Evolutionary conservation across 2,797 vertebrate genomes (phyloP).

Genomic region (Rhincodon typus): DNA sequence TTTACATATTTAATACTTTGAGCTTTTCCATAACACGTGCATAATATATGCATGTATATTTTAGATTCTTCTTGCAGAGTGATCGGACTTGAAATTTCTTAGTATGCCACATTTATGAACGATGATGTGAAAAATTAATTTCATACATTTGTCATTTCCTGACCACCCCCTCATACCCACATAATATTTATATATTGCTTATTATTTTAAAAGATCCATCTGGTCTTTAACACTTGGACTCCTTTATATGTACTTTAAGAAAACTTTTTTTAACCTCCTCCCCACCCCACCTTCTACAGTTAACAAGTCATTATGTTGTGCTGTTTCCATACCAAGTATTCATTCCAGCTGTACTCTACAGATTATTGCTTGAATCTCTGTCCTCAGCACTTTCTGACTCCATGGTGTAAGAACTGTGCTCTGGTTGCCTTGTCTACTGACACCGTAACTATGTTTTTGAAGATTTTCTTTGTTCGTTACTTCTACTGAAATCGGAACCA

Average conservation of each 20-base stretch:
- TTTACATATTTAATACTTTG: conserved; percentile 3
- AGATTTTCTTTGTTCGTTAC: neutral
- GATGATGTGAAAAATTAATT: conserved; percentile 11
- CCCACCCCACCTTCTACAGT: neutral
- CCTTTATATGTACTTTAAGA: neutral
- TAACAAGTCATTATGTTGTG: neutral
- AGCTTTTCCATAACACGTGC: neutral
- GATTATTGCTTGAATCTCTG: neutral
- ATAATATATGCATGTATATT: neutral
- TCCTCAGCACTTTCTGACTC: neutral
- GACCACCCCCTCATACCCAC: neutral
- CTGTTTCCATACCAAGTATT: neutral
- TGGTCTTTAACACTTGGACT: neutral
- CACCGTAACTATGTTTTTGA: neutral
- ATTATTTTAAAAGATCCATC: neutral
- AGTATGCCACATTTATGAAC: neutral
- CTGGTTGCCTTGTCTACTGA: neutral
- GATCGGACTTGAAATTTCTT: neutral
- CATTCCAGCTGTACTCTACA: conserved; percentile 2
- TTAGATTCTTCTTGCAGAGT: neutral
- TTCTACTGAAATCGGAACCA: conserved; percentile 19
- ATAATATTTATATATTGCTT: neutral
- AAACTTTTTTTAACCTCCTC: neutral
- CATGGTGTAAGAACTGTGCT: neutral
- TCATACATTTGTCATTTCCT: neutral